Evolutionary conservation across 2,113 vertebrate genomes (phyloP).

Genomic region (Anas platyrhynchos): DNA sequence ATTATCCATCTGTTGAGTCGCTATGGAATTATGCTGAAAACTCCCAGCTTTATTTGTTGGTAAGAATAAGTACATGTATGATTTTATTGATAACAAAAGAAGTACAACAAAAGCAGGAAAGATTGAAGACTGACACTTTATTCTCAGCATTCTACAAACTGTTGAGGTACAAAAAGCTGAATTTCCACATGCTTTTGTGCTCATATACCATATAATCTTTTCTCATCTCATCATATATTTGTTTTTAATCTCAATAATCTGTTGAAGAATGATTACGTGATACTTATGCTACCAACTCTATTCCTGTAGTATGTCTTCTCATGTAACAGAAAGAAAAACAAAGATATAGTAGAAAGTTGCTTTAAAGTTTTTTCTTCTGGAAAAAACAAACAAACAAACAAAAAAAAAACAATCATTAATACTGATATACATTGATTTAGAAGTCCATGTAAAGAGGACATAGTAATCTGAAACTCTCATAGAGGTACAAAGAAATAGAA

Average conservation of each 20-base stretch:
- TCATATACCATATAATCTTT: background rate
- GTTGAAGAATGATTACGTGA: background rate
- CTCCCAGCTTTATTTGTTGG: background rate
- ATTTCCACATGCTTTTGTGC: background rate
- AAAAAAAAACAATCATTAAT: background rate
- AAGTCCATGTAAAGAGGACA: background rate
- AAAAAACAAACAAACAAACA: background rate
- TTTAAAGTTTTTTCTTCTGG: background rate
- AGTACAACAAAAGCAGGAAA: background rate
- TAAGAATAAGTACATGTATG: background rate
- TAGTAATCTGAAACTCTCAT: background rate
- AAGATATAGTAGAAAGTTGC: background rate
- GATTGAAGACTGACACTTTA: background rate
- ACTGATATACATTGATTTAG: background rate
- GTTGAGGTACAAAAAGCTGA: background rate
- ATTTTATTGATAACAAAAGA: background rate
- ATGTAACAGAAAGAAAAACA: background rate
- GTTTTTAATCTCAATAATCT: background rate
- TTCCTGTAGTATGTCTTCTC: background rate
- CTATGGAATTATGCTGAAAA: background rate
- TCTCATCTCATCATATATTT: background rate
- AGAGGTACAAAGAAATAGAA: background rate
- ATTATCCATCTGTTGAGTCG: background rate
- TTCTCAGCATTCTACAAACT: background rate
- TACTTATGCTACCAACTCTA: background rate